Conservation (phyloP, 2,113 vertebrate species). For the Spermophilus dauricus region DNA sequence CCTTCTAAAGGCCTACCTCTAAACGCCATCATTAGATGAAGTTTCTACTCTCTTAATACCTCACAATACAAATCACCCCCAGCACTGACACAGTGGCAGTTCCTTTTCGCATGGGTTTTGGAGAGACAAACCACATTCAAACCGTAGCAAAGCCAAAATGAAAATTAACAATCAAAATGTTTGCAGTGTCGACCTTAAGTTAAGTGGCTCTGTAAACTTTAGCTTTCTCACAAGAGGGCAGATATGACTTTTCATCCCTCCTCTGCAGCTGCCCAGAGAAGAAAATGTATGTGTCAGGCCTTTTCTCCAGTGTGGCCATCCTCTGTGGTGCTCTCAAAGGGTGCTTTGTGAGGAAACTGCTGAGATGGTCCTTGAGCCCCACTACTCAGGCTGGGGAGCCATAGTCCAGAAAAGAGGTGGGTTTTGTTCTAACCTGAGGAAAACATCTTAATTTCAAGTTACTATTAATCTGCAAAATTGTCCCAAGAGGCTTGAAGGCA, state of each 20-base stretch:
- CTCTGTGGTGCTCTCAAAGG: background rate
- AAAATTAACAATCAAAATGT: background rate
- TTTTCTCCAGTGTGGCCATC: background rate
- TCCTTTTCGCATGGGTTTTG: too few species aligned
- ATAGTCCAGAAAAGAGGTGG: background rate
- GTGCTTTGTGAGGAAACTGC: background rate
- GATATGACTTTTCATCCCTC: background rate
- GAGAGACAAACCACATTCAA: background rate
- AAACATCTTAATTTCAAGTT: slow-evolving; percentile 35
- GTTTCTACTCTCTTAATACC: background rate
- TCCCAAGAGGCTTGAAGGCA: background rate
- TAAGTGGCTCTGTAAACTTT: background rate
- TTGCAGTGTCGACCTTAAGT: background rate
- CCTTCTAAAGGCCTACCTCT: background rate
- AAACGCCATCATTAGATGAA: background rate
- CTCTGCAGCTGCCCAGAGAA: background rate
- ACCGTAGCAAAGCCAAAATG: background rate
- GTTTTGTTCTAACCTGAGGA: background rate
- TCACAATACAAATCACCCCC: too few species aligned
- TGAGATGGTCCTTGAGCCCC: background rate
- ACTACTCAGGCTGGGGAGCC: background rate
- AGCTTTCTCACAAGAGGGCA: background rate
- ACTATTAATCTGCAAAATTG: slow-evolving; percentile 23
- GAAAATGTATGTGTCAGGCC: background rate
- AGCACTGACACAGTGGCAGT: too few species aligned